Evolutionary conservation across 2,797 vertebrate genomes (phyloP).

Genomic region (Rhinogobio ventralis): DNA sequence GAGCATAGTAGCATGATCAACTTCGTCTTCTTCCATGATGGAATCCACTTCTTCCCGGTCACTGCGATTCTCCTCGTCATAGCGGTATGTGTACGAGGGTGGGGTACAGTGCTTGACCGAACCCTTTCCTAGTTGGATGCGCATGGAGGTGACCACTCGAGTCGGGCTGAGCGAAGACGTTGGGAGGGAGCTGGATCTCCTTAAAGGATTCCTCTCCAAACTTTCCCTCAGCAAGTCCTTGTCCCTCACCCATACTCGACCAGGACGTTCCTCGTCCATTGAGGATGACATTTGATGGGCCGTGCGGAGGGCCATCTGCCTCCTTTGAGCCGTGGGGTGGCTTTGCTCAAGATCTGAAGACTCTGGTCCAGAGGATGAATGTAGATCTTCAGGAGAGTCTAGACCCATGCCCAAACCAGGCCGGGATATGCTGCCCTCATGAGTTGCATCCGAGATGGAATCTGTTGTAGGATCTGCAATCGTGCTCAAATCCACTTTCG

Average conservation of each 20-base stretch:
- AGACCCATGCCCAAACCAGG: neutral
- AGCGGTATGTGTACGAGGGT: conserved; percentile 87
- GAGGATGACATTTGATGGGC: conserved; percentile 68
- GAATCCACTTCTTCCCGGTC: conserved; percentile 53
- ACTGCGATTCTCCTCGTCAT: conserved; percentile 67
- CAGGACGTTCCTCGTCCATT: conserved; percentile 66
- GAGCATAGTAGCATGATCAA: conserved; percentile 70
- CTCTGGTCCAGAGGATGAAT: neutral
- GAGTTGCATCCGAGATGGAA: neutral
- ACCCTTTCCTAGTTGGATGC: conserved; percentile 86
- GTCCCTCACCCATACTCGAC: conserved; percentile 71
- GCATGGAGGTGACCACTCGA: conserved; percentile 90
- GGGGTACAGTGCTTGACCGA: conserved; percentile 81
- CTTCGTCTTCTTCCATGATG: conserved; percentile 51
- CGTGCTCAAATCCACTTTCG: neutral
- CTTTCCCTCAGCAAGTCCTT: conserved; percentile 72
- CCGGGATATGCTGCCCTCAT: neutral
- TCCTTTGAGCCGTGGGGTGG: conserved; percentile 66
- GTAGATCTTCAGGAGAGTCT: neutral
- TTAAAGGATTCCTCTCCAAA: conserved; percentile 77
- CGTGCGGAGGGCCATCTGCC: conserved; percentile 72
- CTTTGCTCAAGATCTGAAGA: neutral
- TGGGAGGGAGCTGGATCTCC: conserved; percentile 90
- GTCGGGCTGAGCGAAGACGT: conserved; percentile 81
- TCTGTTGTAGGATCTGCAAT: neutral